phyloP scores from a whole-genome alignment of 2,113 vertebrate genomes.

The Saguinus imperator region DNA sequence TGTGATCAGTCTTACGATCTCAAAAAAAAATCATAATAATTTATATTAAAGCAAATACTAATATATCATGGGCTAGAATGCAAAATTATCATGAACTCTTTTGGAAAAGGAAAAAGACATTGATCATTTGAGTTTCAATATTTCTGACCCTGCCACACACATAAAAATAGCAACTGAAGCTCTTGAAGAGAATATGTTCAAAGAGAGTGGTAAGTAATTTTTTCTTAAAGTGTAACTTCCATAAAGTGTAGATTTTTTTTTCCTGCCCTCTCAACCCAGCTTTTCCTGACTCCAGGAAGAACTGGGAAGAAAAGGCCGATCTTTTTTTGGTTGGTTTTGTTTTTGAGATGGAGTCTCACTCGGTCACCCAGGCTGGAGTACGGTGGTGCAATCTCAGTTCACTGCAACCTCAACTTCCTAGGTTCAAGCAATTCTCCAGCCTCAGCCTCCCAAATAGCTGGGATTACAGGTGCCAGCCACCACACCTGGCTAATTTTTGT shows the following conservation, averaged over 20 bases:
- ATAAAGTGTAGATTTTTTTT: neutral
- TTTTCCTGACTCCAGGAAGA: too few species aligned
- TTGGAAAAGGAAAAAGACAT: neutral
- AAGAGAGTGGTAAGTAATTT: neutral
- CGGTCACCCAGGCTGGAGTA: too few species aligned
- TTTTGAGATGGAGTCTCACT: neutral
- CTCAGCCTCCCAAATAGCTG: too few species aligned
- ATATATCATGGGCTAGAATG: neutral
- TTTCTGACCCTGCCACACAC: neutral
- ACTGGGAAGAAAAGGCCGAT: too few species aligned
- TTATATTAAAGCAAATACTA: neutral
- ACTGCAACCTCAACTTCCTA: too few species aligned
- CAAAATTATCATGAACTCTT: slow-evolving; percentile 1
- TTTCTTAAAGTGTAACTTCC: slow-evolving; percentile 9
- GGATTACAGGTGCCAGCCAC: too few species aligned
- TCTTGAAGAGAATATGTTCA: slow-evolving; percentile 20
- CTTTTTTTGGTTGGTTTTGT: neutral
- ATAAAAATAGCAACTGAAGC: neutral
- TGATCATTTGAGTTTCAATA: neutral
- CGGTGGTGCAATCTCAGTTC: too few species aligned
- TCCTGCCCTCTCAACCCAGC: too few species aligned
- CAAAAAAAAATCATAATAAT: neutral
- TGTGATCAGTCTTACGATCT: slow-evolving; percentile 9
- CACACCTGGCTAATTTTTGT: too few species aligned
- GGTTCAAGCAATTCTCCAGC: too few species aligned